Base-by-base conservation (phyloP, 2,888 invertebrate genomes). In the Harpalus rufipes region DNA sequence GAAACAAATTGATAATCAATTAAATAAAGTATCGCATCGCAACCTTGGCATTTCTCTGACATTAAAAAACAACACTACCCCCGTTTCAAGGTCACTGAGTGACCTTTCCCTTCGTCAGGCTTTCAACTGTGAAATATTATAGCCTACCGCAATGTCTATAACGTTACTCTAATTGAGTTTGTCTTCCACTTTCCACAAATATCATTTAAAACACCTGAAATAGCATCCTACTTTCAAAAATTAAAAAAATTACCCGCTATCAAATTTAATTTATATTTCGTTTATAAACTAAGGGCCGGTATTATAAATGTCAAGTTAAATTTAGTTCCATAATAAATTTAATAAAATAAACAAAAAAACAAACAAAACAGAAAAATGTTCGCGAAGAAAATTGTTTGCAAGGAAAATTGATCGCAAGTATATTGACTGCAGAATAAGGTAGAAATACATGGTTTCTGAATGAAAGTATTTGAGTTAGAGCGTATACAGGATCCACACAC, bases 51-150 rank as follows among this genome's bases (percentile, higher is more conserved):
- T 80, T 63, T 80, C 41, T 39, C 39, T 32, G 63, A 80, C 80
- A 80, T 80, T 80, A 80, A 63, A 80, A 80, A 61, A 25, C 63
- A 63, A 39, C 79, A 80, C 80, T 21, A 80, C 80, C 80, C 80
- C 63, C 8, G 41, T 59, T 58, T 59, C 80, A 80, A 80, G 80
- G 80, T 39, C 41, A 80, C 41, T 1, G 72, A 51, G 72, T 74
- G 72, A 74, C 72, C 72, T 74, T 74, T 74, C 41, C 32, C 41
- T 74, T 44, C 44, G 18, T 16, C 41, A 44, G n/a, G 72, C 72
- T 74, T 74, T 74, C 72, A 74, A 74, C 72, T 74, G 72, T 74
- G 44, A 74, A 68, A 68, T 68, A 68, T 68, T 74, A 74, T 74
- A 74, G 72, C 44, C 72, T 74, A 18, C 72, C 72, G 44, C 72